Evolutionary conservation across 2,888 invertebrate species (phyloP).

Genomic region (Xylota sylvarum): DNA sequence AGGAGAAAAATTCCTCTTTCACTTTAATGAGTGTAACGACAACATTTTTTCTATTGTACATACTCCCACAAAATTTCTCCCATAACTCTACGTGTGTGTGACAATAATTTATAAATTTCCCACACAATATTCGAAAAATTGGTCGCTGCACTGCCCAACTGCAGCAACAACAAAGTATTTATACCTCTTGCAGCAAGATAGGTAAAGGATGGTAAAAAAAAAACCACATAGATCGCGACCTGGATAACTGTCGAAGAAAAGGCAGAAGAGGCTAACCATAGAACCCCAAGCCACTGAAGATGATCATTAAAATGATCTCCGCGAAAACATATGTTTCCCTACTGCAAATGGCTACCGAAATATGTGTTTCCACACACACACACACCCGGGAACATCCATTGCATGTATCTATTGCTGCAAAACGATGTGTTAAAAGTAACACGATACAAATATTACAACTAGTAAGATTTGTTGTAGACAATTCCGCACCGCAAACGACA

Average conservation of each 20-base stretch:
- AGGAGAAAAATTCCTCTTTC: constrained; percentile 60
- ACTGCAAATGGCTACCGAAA: constrained; percentile 73
- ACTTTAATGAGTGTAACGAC: constrained; percentile 70
- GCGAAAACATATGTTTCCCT: constrained; percentile 73
- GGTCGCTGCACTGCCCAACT: constrained; percentile 29
- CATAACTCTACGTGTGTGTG: constrained; percentile 35
- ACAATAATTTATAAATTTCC: constrained; percentile 75
- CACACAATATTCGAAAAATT: constrained; percentile 61
- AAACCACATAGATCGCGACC: constrained; percentile 68
- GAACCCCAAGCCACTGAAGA: constrained; percentile 56
- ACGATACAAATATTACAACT: constrained; percentile 77
- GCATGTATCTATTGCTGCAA: constrained; percentile 70
- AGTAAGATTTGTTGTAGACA: constrained; percentile 76
- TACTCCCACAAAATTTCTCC: constrained; percentile 64
- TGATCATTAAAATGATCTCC: constrained; percentile 76
- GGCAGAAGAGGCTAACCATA: constrained; percentile 24
- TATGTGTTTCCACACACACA: constrained; percentile 34
- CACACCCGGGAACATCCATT: not conserved
- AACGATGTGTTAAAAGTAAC: constrained; percentile 77
- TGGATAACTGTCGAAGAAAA: constrained; percentile 64
- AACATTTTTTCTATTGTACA: constrained; percentile 24
- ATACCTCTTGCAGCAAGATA: not conserved
- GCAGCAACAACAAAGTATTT: constrained; percentile 25
- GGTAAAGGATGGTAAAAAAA: constrained; percentile 19
- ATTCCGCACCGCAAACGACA: constrained; percentile 45